A percentile compares a stretch with the other conserved stretches of the same genome.
Conservation (phyloP, 2,888 invertebrate species). For the Argynnis bischoffii region DNA sequence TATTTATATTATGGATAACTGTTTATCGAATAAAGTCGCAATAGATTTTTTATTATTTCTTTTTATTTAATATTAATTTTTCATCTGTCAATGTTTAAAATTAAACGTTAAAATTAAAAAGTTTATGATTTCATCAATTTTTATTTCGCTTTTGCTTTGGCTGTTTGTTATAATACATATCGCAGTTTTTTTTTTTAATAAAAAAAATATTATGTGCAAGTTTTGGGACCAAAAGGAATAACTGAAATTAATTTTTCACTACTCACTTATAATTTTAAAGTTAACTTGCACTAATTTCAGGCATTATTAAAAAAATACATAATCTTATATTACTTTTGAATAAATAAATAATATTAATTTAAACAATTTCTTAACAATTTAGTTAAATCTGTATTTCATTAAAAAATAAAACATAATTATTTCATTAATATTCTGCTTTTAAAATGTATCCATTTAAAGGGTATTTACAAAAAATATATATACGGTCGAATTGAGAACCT, state of each 20-base stretch:
- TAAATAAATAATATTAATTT: too few species aligned
- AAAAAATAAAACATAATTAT: too few species aligned
- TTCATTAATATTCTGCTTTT: too few species aligned
- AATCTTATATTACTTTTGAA: too few species aligned
- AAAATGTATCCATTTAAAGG: background rate
- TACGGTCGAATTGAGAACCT: too few species aligned
- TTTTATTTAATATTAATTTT: conserved; percentile 25
- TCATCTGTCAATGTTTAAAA: conserved; percentile 17
- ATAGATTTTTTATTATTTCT: conserved; percentile 32
- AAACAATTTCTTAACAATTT: too few species aligned
- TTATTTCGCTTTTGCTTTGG: conserved; percentile 20
- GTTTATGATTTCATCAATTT: conserved; percentile 22
- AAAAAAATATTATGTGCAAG: conserved; percentile 47
- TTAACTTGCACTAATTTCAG: conserved; percentile 33
- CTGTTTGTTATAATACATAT: conserved; percentile 29
- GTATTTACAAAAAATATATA: background rate
- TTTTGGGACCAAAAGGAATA: conserved; percentile 65
- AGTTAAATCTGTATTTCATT: too few species aligned
- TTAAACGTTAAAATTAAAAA: conserved; percentile 25
- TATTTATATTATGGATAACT: conserved; percentile 40
- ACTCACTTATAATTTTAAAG: conserved; percentile 65
- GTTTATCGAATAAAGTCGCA: conserved; percentile 37
- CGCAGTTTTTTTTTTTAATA: background rate
- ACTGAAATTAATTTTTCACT: conserved; percentile 41
- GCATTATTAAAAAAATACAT: background rate